A percentile compares a stretch with the other conserved stretches of the same genome.
These are phyloP conservation scores for Smittia sp. DNA, from an alignment of 2,888 invertebrate species.

Conservation along the genomic window DNA sequence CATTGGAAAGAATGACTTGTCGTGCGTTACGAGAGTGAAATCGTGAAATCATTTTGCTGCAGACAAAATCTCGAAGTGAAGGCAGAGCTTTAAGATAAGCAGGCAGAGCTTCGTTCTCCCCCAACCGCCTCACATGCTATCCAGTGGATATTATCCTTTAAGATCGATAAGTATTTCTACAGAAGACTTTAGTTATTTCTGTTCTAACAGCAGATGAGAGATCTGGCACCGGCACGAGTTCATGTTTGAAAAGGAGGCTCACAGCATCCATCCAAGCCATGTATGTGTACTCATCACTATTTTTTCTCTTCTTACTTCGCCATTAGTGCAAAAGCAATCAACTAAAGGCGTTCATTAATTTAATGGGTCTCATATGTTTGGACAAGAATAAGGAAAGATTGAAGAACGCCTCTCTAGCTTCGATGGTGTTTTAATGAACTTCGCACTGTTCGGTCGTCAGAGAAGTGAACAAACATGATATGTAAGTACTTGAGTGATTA, in stretches of 20 bases:
- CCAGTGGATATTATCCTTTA: background rate
- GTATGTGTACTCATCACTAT: background rate
- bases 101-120: too few species aligned
- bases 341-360: conserved; percentile 28
- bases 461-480: too few species aligned
- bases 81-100: too few species aligned
- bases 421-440: background rate
- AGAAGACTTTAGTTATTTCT: background rate
- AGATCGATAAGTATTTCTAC: background rate
- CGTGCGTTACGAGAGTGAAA: too few species aligned
- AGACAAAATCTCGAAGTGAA: too few species aligned
- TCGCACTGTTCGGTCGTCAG: background rate
- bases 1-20: too few species aligned
- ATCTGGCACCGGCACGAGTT: background rate
- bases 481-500: too few species aligned
- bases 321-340: conserved; percentile 13
- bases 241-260: background rate
- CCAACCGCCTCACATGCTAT: too few species aligned
- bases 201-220: background rate
- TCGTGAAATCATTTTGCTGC: too few species aligned
- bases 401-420: background rate
- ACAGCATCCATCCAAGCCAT: background rate
- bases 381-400: background rate
- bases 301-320: background rate
- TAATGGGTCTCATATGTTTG: conserved; percentile 12